phyloP scores from a whole-genome alignment of 2,113 vertebrate genomes.

The Antigone vipio region DNA sequence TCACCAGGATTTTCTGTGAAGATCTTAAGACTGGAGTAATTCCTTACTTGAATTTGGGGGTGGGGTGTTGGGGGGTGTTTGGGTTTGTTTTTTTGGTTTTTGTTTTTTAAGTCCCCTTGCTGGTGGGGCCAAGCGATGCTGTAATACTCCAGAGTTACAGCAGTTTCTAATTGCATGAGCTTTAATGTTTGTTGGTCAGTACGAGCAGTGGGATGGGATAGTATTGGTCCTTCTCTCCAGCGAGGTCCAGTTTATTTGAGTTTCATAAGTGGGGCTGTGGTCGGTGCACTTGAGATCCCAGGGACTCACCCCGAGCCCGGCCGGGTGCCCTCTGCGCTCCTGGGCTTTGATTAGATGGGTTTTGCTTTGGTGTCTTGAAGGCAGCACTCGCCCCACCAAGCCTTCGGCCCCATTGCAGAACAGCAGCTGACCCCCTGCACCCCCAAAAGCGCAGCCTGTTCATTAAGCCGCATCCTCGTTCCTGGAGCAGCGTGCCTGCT shows the following conservation, averaged over 20 bases:
- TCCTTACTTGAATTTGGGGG: background rate
- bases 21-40: background rate
- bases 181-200: background rate
- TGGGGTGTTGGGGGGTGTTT: no score
- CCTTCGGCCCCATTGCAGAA: background rate
- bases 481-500: background rate
- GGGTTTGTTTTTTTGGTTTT: no score
- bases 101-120: background rate
- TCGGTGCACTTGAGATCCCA: rapidly evolving
- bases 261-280: background rate
- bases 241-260: background rate
- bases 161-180: background rate
- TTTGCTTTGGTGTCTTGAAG: background rate
- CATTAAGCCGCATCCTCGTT: rapidly evolving
- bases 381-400: background rate
- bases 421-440: background rate
- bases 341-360: background rate
- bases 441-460: background rate
- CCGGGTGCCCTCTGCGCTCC: background rate
- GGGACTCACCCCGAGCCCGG: rapidly evolving
- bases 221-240: background rate
- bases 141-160: background rate
- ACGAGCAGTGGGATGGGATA: background rate
- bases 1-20: background rate
- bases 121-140: background rate